These are phyloP conservation scores for Uropetala carovei DNA, from an alignment of 2,888 invertebrate genomes.

Conservation along the genomic window DNA sequence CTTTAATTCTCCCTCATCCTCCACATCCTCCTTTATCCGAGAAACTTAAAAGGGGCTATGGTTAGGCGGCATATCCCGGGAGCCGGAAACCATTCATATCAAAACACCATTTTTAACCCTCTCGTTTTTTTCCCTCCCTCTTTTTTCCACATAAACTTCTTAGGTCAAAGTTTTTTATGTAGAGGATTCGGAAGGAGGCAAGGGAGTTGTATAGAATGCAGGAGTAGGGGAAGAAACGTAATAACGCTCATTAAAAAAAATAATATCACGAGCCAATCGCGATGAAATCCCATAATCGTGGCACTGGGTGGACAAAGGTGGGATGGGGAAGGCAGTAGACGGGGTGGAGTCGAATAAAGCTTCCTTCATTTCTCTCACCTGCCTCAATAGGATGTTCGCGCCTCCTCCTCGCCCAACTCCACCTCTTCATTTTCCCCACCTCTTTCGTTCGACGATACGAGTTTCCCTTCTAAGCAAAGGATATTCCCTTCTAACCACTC, in stretches of 20 bases:
- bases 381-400: conserved; percentile 48
- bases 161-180: background rate
- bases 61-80: conserved; percentile 38
- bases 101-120: conserved; percentile 49
- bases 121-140: background rate
- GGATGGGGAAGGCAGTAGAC: background rate
- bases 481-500: conserved; percentile 1
- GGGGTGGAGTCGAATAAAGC: conserved; percentile 12
- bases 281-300: conserved; percentile 31
- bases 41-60: conserved; percentile 15
- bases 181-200: background rate
- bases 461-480: conserved; percentile 15
- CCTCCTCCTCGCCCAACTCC: background rate
- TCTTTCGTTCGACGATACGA: background rate
- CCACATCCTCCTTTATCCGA: conserved; percentile 12
- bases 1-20: background rate
- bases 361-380: conserved; percentile 50
- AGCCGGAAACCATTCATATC: conserved; percentile 60
- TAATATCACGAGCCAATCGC: conserved; percentile 44
- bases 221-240: conserved; percentile 8
- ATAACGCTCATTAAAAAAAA: conserved; percentile 49
- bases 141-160: background rate
- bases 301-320: background rate
- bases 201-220: background rate
- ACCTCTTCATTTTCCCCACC: background rate